Evolutionary conservation across 1,140 invertebrate species (phyloP).

Genomic region (Lethrus apterus): DNA sequence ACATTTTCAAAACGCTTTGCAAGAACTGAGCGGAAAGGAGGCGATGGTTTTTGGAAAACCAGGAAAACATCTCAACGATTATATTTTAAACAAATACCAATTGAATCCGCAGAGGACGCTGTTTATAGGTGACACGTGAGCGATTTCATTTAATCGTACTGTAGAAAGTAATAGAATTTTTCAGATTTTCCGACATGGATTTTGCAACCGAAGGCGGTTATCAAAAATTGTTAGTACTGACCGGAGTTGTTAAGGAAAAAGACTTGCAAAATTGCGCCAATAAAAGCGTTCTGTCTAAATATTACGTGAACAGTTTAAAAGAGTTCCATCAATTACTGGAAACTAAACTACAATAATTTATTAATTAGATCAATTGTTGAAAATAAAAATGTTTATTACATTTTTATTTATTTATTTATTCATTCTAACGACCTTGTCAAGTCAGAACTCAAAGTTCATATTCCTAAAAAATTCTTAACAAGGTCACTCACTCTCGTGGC

Average conservation of each 20-base stretch:
- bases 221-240: slow-evolving; percentile 33
- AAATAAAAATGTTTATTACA: neutral
- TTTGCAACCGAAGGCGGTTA: slow-evolving; percentile 29
- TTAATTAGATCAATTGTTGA: no score
- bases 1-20: slow-evolving; percentile 22
- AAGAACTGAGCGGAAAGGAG: slow-evolving; percentile 21
- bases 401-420: no score
- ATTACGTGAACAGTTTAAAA: slow-evolving; percentile 30
- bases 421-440: no score
- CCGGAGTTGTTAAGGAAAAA: slow-evolving; percentile 27
- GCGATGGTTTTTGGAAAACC: slow-evolving; percentile 30
- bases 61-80: slow-evolving; percentile 19
- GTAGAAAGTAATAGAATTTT: slow-evolving; percentile 16
- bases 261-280: slow-evolving; percentile 27
- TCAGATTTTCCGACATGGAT: slow-evolving; percentile 33
- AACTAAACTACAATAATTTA: neutral
- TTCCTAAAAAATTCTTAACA: no score
- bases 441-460: no score
- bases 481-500: no score
- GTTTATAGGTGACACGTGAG: slow-evolving; percentile 34
- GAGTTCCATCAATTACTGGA: slow-evolving; percentile 18
- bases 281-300: slow-evolving; percentile 26
- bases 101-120: slow-evolving; percentile 19
- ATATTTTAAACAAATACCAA: slow-evolving; percentile 22
- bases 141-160: slow-evolving; percentile 1